Evolutionary conservation across 1,140 invertebrate genomes (phyloP).

Genomic region (Capitella teleta): DNA sequence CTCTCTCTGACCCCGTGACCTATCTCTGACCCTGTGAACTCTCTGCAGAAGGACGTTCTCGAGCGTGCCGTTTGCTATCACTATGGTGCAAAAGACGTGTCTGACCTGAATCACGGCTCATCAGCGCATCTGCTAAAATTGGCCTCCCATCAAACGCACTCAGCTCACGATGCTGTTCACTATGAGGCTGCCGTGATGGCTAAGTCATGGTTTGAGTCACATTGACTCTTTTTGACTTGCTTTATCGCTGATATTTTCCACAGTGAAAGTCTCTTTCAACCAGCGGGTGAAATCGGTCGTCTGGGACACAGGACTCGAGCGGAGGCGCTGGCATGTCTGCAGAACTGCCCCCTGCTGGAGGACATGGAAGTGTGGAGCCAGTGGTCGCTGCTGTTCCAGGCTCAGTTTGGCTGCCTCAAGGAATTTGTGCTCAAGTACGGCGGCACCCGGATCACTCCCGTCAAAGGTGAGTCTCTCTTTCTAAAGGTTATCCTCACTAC

Average conservation of each 20-base stretch:
- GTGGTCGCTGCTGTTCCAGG: conserved; percentile 35
- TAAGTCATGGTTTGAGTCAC: conserved; percentile 1
- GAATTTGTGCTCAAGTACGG: conserved; percentile 37
- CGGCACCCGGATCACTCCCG: conserved; percentile 15
- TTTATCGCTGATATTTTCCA: background rate
- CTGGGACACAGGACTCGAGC: conserved; percentile 29
- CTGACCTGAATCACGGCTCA: conserved; percentile 28
- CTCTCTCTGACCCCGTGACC: no score
- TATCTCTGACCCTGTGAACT: no score
- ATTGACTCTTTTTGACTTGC: background rate
- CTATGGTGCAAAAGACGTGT: conserved; percentile 24
- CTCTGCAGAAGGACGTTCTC: conserved; percentile 18
- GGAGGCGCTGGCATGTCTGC: conserved; percentile 26
- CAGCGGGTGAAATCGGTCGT: conserved; percentile 20
- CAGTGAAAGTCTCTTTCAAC: background rate
- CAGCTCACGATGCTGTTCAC: conserved; percentile 19
- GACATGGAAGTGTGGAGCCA: conserved; percentile 30
- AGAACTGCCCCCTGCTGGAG: conserved; percentile 33
- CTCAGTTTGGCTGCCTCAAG: conserved; percentile 28
- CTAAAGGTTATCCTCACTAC: background rate
- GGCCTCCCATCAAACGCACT: conserved; percentile 20
- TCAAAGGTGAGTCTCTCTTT: background rate
- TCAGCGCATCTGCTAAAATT: conserved; percentile 12
- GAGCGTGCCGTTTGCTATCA: conserved; percentile 29
- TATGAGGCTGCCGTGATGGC: conserved; percentile 25